These are phyloP conservation scores for Bagarius yarrelli DNA, from an alignment of 2,113 vertebrate genomes.

Conservation along the genomic window DNA sequence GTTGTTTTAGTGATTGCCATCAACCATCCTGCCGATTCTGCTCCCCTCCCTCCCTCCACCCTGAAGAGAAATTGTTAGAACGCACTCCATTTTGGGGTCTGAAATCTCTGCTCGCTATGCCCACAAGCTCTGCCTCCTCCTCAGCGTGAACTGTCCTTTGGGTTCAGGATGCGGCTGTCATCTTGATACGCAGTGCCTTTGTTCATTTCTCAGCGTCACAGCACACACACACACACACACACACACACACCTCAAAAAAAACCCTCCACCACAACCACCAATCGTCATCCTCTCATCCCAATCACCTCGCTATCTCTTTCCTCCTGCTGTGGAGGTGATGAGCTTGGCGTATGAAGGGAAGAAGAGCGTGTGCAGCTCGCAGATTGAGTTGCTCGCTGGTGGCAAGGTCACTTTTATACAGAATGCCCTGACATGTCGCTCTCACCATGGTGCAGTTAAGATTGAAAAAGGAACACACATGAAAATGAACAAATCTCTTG, in stretches of 20 bases:
- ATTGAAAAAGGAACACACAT: not conserved
- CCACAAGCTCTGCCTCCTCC: conserved; percentile 54
- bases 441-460: conserved; percentile 7
- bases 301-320: conserved; percentile 1
- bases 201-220: not conserved
- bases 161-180: conserved; percentile 44
- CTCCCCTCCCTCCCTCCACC: not conserved
- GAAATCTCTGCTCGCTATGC: conserved; percentile 78
- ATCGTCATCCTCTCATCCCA: not conserved
- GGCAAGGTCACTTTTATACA: conserved; percentile 27
- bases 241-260: no score
- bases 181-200: conserved; percentile 4
- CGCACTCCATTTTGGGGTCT: conserved; percentile 72
- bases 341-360: conserved; percentile 31
- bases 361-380: conserved; percentile 12
- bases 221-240: not conserved
- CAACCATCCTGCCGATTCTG: conserved; percentile 57
- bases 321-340: conserved; percentile 27
- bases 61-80: conserved; percentile 71
- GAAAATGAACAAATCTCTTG: not conserved
- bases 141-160: conserved; percentile 41
- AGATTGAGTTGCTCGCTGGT: conserved; percentile 25
- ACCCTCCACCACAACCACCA: no score
- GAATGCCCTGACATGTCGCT: conserved; percentile 1
- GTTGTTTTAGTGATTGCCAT: conserved; percentile 56